Evolutionary conservation across 2,113 vertebrate species (phyloP).

Genomic region (Mesembrinibis cayennensis): DNA sequence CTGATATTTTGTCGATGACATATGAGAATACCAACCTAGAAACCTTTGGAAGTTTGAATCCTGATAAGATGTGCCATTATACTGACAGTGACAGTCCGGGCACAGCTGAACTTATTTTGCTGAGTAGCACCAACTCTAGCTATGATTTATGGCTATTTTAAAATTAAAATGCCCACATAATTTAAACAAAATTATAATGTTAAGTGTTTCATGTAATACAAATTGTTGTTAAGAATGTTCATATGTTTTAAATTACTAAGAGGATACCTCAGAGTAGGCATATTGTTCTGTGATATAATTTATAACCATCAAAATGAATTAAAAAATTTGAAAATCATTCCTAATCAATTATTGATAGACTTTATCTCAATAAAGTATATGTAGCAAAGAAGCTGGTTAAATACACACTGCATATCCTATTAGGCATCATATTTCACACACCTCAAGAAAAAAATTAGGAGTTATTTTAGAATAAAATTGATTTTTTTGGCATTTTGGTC

Average conservation of each 20-base stretch:
- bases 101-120: neutral
- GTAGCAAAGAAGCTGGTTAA: neutral
- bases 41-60: neutral
- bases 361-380: neutral
- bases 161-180: neutral
- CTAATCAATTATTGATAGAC: neutral
- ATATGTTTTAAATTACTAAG: neutral
- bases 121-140: neutral
- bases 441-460: neutral
- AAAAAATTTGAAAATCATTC: neutral
- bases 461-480: slow-evolving; percentile 22
- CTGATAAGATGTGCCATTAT: neutral
- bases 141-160: neutral
- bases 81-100: neutral
- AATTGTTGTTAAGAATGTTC: neutral
- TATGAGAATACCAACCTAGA: neutral
- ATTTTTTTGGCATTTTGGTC: slow-evolving; percentile 8
- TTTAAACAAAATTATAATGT: neutral
- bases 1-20: neutral
- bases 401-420: neutral
- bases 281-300: neutral
- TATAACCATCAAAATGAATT: neutral
- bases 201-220: neutral
- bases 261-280: neutral
- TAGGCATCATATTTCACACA: neutral